These are phyloP conservation scores for Apodemia mormo DNA, from an alignment of 2,888 invertebrate genomes.

Conservation along the genomic window DNA sequence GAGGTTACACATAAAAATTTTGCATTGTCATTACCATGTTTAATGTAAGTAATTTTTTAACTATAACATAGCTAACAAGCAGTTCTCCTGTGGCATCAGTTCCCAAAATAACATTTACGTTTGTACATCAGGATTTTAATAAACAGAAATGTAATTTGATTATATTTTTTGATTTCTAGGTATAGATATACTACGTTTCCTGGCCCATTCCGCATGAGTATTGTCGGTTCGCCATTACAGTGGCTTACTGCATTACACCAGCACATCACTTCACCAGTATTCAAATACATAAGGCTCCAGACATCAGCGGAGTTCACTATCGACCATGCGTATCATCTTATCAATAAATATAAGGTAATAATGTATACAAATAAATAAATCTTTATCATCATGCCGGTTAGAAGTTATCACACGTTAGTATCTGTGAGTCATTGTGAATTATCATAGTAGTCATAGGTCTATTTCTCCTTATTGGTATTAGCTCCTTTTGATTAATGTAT, in stretches of 20 bases:
- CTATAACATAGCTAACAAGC: no score
- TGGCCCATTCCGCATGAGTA: slow-evolving; percentile 52
- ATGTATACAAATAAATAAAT: no score
- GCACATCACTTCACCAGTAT: slow-evolving; percentile 52
- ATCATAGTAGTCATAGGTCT: no score
- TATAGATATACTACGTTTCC: slow-evolving; percentile 53
- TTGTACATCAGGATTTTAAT: no score
- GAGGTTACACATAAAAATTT: slow-evolving; percentile 60
- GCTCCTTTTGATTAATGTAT: no score
- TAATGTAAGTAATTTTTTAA: slow-evolving; percentile 46
- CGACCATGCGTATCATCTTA: slow-evolving; percentile 55
- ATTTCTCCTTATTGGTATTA: no score
- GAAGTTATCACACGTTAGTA: no score
- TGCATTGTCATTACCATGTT: slow-evolving; percentile 44
- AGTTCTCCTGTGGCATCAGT: no score
- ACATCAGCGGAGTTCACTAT: slow-evolving; percentile 52
- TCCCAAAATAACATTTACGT: no score
- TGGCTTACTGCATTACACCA: slow-evolving; percentile 65
- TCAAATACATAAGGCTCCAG: slow-evolving; percentile 56
- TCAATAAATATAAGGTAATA: slow-evolving; percentile 62
- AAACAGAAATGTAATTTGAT: no score
- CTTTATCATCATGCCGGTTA: no score
- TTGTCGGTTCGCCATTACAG: slow-evolving; percentile 61
- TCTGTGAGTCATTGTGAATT: no score
- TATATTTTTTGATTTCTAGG: slow-evolving; percentile 41